Evolutionary conservation across 2,888 invertebrate species (phyloP), one percentile per base, ranked within the genome.

Genomic region (Steinernema hermaphroditum): DNA sequence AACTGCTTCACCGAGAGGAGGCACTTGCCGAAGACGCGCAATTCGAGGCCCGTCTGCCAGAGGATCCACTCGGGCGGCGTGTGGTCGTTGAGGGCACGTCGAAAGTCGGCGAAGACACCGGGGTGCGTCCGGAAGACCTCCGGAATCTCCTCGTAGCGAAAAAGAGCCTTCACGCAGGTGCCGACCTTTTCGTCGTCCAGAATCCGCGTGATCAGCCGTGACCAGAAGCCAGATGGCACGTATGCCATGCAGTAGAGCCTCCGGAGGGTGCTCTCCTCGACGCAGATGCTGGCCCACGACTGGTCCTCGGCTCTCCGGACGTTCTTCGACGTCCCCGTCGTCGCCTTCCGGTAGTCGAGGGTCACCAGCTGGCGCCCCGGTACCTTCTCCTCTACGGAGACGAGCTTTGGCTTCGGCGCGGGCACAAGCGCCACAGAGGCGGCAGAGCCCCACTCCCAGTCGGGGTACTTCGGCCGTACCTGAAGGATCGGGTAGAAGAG

Each of bases 201-300:
- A 22, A 84, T 81, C 62, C 96, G 89, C 0, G 95, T 93, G 76
- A 94, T 92, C 27, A 98, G 90, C 0, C 97, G 90, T 0, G 96
- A 93, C 96, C 97, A 98, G 89, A 98, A 97, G 0, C 97, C 97
- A 78, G 94, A 93, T 0, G 98, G 98, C 87, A 97, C 94, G 89
- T 98, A 98, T 0, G 96, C 94, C 91, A 97, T 92, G 12, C 88
- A 82, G 80, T 89, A 89, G 34, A 89, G 83, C 9, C 89, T 83
- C 34, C 88, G 81, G 34, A 85, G 72, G 27, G 72, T 71, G 41
- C 79, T 77, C 72, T 62, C 62, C 27, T 62, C 62, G 14, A 62
- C 29, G 32, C 62, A 62, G 6, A 62, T 32, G 4, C 32, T 62
- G 27, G 62, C 62, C 62, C 62, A 62, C 1, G 62, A 32, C 2